phyloP scores from a whole-genome alignment of 35 echinoderm and acorn worm genomes.

The Apostichopus californicus region DNA sequence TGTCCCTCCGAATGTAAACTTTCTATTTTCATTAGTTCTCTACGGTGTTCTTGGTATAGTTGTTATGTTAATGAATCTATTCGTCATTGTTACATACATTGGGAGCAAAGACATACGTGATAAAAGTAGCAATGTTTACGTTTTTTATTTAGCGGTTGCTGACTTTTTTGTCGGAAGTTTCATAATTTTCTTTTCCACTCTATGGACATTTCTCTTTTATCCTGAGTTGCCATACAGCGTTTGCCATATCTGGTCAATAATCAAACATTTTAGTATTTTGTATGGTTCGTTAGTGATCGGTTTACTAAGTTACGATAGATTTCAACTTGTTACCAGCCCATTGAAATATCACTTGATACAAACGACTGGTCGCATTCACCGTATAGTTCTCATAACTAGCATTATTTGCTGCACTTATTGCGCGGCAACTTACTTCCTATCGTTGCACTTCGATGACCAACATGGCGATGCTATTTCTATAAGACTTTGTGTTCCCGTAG shows the following conservation, averaged over 20 bases:
- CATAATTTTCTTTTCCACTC: neutral
- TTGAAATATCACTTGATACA: neutral
- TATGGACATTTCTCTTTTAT: neutral
- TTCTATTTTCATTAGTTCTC: too few species aligned
- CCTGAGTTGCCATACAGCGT: neutral
- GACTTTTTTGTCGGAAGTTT: conserved; percentile 27
- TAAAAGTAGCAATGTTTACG: neutral
- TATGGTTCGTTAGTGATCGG: neutral
- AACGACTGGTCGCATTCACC: neutral
- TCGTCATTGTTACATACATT: neutral
- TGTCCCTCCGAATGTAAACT: too few species aligned
- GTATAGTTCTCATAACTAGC: neutral
- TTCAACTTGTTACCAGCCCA: neutral
- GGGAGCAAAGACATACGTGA: neutral
- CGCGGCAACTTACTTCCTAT: neutral
- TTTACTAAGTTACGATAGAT: conserved; percentile 30
- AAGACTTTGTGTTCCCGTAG: neutral
- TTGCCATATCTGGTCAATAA: neutral
- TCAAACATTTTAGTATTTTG: neutral
- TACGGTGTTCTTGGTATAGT: neutral
- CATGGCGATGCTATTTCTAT: neutral
- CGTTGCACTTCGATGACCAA: neutral
- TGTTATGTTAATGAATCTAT: neutral
- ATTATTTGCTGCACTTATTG: neutral
- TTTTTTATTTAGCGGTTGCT: conserved; percentile 12